A percentile compares a stretch with the other conserved stretches of the same genome.
Evolutionary conservation across 2,113 vertebrate species (phyloP).

Genomic region (Pangasianodon hypophthalmus): DNA sequence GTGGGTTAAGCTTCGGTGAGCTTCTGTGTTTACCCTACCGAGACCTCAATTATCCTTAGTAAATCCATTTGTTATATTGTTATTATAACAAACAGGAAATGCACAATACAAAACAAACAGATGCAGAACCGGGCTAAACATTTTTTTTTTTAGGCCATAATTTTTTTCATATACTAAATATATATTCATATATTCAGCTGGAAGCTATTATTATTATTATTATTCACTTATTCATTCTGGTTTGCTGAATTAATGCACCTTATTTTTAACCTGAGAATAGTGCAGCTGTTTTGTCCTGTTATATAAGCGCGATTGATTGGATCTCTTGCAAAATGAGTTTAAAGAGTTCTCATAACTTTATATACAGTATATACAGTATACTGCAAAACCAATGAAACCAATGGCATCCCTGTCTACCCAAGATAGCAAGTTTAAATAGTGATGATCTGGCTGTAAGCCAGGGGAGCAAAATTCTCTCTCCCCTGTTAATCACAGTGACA

Average conservation of each 20-base stretch:
- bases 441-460: background rate
- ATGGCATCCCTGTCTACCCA: background rate
- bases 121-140: background rate
- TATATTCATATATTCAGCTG: background rate
- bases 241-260: background rate
- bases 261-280: background rate
- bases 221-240: background rate
- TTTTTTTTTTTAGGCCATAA: background rate
- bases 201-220: background rate
- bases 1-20: background rate
- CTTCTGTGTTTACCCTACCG: conserved; percentile 34
- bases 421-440: background rate
- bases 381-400: background rate
- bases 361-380: background rate
- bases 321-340: background rate
- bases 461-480: background rate
- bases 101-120: background rate
- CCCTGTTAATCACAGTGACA: background rate
- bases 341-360: background rate
- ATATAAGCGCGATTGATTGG: background rate
- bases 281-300: background rate
- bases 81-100: conserved; percentile 15
- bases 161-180: too few relatives aligned
- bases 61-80: conserved; percentile 22
- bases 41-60: conserved; percentile 23